Evolutionary conservation across 2,888 invertebrate species (phyloP).

Genomic region (Phalangium opilio): DNA sequence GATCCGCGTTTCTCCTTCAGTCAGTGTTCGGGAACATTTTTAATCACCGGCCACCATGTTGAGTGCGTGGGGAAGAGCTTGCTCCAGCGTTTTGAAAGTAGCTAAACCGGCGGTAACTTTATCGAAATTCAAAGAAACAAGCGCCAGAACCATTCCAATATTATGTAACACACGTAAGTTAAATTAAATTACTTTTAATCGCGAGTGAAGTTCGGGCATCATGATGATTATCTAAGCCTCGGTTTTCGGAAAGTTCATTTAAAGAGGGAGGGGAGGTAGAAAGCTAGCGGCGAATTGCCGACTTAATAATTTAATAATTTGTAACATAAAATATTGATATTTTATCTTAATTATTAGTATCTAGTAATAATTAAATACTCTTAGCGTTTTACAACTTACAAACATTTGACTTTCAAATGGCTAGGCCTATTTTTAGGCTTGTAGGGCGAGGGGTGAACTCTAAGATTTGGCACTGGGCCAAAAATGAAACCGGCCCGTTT

Average conservation of each 20-base stretch:
- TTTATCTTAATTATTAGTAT: too few relatives aligned
- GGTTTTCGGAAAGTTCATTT: neutral
- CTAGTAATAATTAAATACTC: too few relatives aligned
- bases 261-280: neutral
- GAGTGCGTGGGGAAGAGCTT: constrained; percentile 14
- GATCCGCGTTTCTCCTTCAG: too few relatives aligned
- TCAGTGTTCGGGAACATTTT: neutral
- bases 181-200: neutral
- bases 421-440: too few relatives aligned
- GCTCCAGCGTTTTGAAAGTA: constrained; percentile 14
- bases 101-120: constrained; percentile 15
- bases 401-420: too few relatives aligned
- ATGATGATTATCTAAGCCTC: neutral
- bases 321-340: too few relatives aligned
- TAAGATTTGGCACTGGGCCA: too few relatives aligned
- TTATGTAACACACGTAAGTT: constrained; percentile 17
- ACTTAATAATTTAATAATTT: too few relatives aligned
- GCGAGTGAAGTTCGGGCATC: neutral
- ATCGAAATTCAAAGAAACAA: constrained; percentile 11
- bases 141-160: constrained; percentile 12
- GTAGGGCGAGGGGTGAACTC: too few relatives aligned
- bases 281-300: too few relatives aligned
- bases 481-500: too few relatives aligned
- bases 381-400: too few relatives aligned
- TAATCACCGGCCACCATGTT: constrained; percentile 13